phyloP scores from a whole-genome alignment of 2,113 vertebrate species.

The Arizona elegans region DNA sequence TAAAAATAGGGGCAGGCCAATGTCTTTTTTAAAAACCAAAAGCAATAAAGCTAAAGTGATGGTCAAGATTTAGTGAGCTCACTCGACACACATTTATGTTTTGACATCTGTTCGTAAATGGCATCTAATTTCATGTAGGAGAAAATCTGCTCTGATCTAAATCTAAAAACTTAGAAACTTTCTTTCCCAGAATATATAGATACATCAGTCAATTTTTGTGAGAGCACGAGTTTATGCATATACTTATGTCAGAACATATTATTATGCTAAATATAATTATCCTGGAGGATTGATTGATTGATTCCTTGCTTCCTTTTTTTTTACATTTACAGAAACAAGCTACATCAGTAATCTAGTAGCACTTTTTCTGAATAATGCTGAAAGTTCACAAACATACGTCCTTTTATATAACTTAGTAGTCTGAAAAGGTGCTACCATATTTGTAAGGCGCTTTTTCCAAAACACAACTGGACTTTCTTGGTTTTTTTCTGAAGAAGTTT shows the following conservation, averaged over 20 bases:
- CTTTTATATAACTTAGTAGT: not conserved
- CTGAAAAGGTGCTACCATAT: not conserved
- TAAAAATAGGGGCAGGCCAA: slow-evolving; percentile 58
- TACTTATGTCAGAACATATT: not conserved
- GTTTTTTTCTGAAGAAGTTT: not conserved
- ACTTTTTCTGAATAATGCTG: not conserved
- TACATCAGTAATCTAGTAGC: not conserved
- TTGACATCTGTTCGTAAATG: slow-evolving; percentile 26
- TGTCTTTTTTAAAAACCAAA: slow-evolving; percentile 55
- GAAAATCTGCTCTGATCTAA: slow-evolving; percentile 11
- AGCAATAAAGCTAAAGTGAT: slow-evolving; percentile 57
- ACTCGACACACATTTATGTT: slow-evolving; percentile 28
- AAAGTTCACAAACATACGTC: not conserved
- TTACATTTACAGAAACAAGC: not conserved
- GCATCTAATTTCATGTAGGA: not conserved
- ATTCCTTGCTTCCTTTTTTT: not conserved
- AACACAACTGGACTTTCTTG: not conserved
- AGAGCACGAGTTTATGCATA: too few species aligned
- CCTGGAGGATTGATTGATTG: not conserved
- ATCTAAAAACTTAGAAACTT: slow-evolving; percentile 11
- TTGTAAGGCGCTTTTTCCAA: not conserved
- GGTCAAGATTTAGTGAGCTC: slow-evolving; percentile 45
- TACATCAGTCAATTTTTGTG: not conserved
- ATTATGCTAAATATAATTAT: not conserved
- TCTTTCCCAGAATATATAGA: slow-evolving; percentile 12